Conservation (phyloP, 2,888 invertebrate genomes). For the Rhamnusium bicolor region DNA sequence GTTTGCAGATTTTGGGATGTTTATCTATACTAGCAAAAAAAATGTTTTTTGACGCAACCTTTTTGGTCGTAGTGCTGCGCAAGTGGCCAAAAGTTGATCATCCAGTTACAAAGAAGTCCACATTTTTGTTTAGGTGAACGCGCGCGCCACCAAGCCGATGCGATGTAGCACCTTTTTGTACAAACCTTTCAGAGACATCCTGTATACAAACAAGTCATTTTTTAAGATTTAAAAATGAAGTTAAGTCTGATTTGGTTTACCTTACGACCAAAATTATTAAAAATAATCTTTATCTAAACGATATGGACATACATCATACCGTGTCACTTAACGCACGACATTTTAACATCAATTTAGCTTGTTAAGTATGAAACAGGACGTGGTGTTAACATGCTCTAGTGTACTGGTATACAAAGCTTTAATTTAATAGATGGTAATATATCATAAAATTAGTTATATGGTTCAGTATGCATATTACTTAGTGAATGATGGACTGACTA, state of each 20-base stretch:
- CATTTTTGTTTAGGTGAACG: too few species aligned
- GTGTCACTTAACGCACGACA: conserved; percentile 51
- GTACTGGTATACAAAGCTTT: conserved; percentile 25
- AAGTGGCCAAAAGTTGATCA: too few species aligned
- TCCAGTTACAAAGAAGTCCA: too few species aligned
- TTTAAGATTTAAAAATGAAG: background rate
- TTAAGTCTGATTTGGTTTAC: background rate
- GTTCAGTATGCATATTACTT: conserved; percentile 14
- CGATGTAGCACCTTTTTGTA: too few species aligned
- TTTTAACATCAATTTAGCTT: conserved; percentile 55
- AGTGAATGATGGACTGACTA: too few species aligned
- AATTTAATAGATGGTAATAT: conserved; percentile 27
- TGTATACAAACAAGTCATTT: too few species aligned
- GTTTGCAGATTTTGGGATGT: too few species aligned
- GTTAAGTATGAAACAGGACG: conserved; percentile 48
- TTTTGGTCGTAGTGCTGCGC: too few species aligned
- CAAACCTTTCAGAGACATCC: too few species aligned
- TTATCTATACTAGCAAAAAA: too few species aligned
- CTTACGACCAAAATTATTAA: background rate
- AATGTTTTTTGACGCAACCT: too few species aligned
- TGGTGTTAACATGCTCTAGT: conserved; percentile 37
- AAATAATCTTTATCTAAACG: conserved; percentile 18
- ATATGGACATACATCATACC: conserved; percentile 45
- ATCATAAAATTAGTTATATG: conserved; percentile 25
- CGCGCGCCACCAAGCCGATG: too few species aligned